These are phyloP conservation scores for Hyperoplus lanceolatus DNA, from an alignment of 2,797 vertebrate species.

Conservation along the genomic window DNA sequence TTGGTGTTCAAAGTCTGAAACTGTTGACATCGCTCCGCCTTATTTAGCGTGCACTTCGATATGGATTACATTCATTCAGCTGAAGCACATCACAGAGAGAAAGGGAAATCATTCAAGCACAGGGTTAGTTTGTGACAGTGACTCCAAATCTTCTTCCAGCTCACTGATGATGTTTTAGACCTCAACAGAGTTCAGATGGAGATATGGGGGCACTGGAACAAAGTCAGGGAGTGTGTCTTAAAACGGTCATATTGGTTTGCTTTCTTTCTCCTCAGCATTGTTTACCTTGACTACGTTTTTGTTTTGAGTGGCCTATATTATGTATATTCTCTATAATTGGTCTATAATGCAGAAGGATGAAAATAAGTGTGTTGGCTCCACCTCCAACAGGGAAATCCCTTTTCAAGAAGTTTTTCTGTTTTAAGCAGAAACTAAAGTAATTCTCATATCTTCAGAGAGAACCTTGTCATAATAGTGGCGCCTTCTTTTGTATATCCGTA, in stretches of 20 bases:
- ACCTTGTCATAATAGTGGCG: constrained; percentile 26
- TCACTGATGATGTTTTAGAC: not conserved
- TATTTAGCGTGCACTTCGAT: not conserved
- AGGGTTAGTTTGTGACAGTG: not conserved
- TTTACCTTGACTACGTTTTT: constrained; percentile 5
- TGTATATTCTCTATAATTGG: not conserved
- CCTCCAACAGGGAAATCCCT: not conserved
- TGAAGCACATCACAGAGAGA: not conserved
- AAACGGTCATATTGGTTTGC: not conserved
- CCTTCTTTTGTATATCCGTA: constrained; percentile 65
- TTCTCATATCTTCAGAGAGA: constrained; percentile 12
- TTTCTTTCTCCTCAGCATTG: constrained; percentile 3
- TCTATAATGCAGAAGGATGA: constrained; percentile 7
- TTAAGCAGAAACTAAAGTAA: constrained; percentile 10
- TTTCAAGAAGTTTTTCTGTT: constrained; percentile 6
- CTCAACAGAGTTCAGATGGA: not conserved
- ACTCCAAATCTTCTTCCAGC: not conserved
- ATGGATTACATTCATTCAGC: not conserved
- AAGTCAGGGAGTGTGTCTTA: not conserved
- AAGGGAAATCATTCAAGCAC: not conserved
- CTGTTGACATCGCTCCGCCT: not conserved
- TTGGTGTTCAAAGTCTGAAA: not conserved
- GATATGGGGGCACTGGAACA: not conserved
- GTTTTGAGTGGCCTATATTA: constrained; percentile 15
- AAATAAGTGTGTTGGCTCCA: constrained; percentile 3